Evolutionary conservation across 2,888 invertebrate genomes (phyloP), one percentile per base, ranked within the genome.

Genomic region (Enchytraeus crypticus): DNA sequence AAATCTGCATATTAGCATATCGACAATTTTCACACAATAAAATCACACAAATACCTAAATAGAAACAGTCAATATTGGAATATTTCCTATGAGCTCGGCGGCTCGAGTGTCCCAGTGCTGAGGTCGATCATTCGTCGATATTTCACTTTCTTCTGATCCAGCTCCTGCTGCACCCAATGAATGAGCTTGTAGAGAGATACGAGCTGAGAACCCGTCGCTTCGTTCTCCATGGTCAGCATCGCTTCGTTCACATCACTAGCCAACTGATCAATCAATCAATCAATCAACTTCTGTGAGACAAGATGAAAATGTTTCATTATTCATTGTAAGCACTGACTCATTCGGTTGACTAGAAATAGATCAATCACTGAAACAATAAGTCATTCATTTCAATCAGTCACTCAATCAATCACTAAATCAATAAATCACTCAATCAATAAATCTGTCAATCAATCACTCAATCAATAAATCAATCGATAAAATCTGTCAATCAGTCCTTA

Each of bases 211-310:
- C 33, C 33, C 14, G 53, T 32, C 21, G 30, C 53, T 27, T 51
- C 30, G 33, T 51, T 51, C 21, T 8, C 21, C 2, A 27, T 32
- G n/a, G 53, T 33, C 53, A 51, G 33, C 14, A 51, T 51, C 30
- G 53, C 53, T 18, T 30, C 53, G 33, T 51, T 51, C 26, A 51
- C 53, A 32, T 51, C 33, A 33, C 53, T 51, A 29, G 53, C 53
- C 27, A 51, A 33, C 53, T 51, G 53, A 29, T n/a, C n/a, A n/a
- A n/a, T n/a, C n/a, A n/a, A n/a, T n/a, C n/a, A n/a, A n/a, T n/a
- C n/a, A n/a, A n/a, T n/a, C n/a, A n/a, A n/a, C n/a, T n/a, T n/a
- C n/a, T n/a, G n/a, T n/a, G n/a, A n/a, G n/a, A n/a, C n/a, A n/a
- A n/a, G n/a, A n/a, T n/a, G n/a, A n/a, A n/a, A n/a, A n/a, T n/a